A percentile compares a stretch with the other conserved stretches of the same genome.
These are phyloP conservation scores for Pachydiplax longipennis DNA, from an alignment of 2,888 invertebrate genomes.

Conservation along the genomic window DNA sequence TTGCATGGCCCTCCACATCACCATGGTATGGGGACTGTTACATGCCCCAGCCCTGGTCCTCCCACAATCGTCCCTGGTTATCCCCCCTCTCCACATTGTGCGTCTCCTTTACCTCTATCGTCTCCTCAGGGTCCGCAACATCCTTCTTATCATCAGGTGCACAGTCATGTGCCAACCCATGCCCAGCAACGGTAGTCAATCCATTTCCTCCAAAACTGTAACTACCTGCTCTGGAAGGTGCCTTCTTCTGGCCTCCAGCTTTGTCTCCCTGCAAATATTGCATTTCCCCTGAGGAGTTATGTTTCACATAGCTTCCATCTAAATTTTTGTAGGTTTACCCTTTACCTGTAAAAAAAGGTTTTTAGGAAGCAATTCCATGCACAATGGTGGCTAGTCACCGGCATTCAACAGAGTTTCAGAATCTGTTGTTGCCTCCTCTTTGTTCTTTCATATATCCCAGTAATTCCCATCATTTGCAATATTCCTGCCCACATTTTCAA, in stretches of 20 bases:
- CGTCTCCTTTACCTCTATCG: slow-evolving; percentile 30
- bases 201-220: not conserved
- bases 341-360: not conserved
- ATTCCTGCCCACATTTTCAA: not conserved
- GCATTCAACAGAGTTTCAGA: slow-evolving; percentile 7
- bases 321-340: not conserved
- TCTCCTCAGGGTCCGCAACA: not conserved
- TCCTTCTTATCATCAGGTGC: slow-evolving; percentile 41
- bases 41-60: slow-evolving; percentile 73
- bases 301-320: not conserved
- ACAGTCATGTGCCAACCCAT: slow-evolving; percentile 21
- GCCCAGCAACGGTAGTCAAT: slow-evolving; percentile 14
- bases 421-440: slow-evolving; percentile 37
- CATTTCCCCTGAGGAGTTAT: not conserved
- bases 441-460: slow-evolving; percentile 11
- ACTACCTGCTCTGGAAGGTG: not conserved
- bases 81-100: slow-evolving; percentile 35
- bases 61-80: slow-evolving; percentile 42
- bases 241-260: not conserved
- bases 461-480: slow-evolving; percentile 3
- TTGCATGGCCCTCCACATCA: slow-evolving; percentile 64
- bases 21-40: slow-evolving; percentile 60
- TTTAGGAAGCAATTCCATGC: slow-evolving; percentile 35
- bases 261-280: not conserved
- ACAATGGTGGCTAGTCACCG: slow-evolving; percentile 43